Base-by-base conservation (phyloP, 2,113 vertebrate species). In the Hippocampus barbouri region DNA sequence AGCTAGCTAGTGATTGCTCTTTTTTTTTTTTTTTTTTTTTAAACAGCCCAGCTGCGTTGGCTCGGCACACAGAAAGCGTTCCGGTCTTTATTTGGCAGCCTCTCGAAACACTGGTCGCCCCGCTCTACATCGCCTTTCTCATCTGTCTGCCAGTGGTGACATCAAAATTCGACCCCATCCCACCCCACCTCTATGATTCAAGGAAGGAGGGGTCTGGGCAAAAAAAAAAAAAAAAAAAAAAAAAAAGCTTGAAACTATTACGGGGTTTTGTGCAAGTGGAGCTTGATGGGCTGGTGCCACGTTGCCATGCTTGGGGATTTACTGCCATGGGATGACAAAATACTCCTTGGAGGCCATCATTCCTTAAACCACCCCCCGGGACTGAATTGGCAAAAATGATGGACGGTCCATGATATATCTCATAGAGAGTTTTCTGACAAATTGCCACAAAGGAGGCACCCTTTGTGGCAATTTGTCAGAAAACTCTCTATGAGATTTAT, bases 41-140 rank as follows among this genome's bases (percentile, higher is more conserved):
- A 34, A 34, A 34, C 30, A 69, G 69, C 54, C 75, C 77, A 69
- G 74, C 71, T 82, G 80, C 77, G 53, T 76, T 78, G 74, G 74
- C 72, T 79, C 74, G 8, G 38, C 45, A 40, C 21, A 56, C 65
- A 25, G 21, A 51, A 43, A 74, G 64, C 27, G 34, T 71, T 79
- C 34, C 41, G 4, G 61, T 72, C 68, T 70, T 64, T 62, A 57
- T 68, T 34, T 80, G 41, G 57, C 73, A 74, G 75, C 64, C 20
- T 72, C 53, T 40, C 57, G 15, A 49, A 41, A 62, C 71, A 34
- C 74, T 45, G 65, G 47, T 69, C 40, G 21, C 59, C 27, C 38
- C 21, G 3, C 62, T 47, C 75, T 54, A 10, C 23, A 47, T 76
- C 67, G 70, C 51, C 27, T 54, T 43, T 45, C 15, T 27, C n/a